Percentiles rank a stretch among this genome's conserved stretches.
Evolutionary conservation across 2,113 vertebrate species (phyloP).

Genomic region (Eubucco bourcierii): DNA sequence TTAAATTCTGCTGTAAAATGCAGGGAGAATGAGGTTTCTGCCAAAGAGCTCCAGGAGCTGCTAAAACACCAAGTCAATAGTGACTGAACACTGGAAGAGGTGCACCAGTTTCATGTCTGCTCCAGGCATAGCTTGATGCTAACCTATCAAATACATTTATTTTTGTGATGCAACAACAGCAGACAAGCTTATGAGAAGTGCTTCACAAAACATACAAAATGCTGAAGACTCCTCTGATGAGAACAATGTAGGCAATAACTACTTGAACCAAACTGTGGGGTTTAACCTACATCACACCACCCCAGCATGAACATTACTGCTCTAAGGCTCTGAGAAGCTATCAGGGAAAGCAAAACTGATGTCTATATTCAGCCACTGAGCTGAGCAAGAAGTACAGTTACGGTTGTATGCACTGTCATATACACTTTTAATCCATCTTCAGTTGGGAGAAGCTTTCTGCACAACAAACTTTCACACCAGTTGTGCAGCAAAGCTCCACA

Average conservation of each 20-base stretch:
- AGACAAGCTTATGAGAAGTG: neutral
- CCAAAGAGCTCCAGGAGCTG: neutral
- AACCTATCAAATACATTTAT: neutral
- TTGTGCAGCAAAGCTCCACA: neutral
- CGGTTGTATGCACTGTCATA: neutral
- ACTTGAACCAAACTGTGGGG: neutral
- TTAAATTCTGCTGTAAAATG: neutral
- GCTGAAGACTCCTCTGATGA: neutral
- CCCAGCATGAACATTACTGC: neutral
- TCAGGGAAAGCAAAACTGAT: neutral
- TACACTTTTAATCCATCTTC: neutral
- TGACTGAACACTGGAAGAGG: neutral
- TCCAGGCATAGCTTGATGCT: neutral
- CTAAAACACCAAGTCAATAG: neutral
- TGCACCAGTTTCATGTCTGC: neutral
- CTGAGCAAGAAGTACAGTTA: neutral
- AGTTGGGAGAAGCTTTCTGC: neutral
- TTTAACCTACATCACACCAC: neutral
- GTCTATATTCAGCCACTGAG: neutral
- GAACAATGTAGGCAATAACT: neutral
- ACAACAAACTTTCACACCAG: neutral
- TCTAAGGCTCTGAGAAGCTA: neutral
- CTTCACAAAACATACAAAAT: neutral
- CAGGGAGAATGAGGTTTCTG: neutral
- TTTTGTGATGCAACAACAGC: neutral